Conservation (phyloP, 1,140 invertebrate species). For the Chelonus insularis region DNA sequence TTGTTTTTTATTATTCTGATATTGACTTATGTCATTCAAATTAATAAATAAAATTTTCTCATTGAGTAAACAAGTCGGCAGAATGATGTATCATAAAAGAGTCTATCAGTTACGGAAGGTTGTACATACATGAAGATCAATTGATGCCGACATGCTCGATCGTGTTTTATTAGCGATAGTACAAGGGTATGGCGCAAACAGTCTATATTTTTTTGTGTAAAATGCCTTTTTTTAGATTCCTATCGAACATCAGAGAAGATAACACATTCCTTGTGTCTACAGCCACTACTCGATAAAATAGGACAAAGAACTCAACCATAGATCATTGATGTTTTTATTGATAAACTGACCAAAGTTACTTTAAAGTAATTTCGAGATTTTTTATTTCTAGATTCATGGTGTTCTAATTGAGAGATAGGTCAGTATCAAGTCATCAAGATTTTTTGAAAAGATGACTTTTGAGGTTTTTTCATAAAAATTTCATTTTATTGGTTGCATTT, state of each 20-base stretch:
- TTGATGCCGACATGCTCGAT: conserved; percentile 38
- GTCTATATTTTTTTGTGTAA: conserved; percentile 25
- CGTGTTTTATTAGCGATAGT: conserved; percentile 49
- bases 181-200: conserved; percentile 39
- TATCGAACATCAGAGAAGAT: conserved; percentile 33
- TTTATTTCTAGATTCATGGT: not conserved
- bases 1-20: too few species aligned
- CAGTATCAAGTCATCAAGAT: too few species aligned
- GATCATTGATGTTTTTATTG: conserved; percentile 7
- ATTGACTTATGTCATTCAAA: conserved; percentile 23
- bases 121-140: conserved; percentile 38
- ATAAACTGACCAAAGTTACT: not conserved
- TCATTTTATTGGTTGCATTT: too few species aligned
- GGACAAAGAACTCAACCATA: not conserved
- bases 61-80: conserved; percentile 21
- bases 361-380: too few species aligned
- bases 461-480: too few species aligned
- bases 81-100: conserved; percentile 27
- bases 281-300: not conserved
- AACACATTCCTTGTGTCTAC: conserved; percentile 14
- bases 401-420: too few species aligned
- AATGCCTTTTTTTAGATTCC: conserved; percentile 38
- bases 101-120: conserved; percentile 28
- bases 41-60: conserved; percentile 21
- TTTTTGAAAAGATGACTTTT: too few species aligned